Conservation (phyloP, 2,888 invertebrate species). For the Melinopterus prodromus region DNA sequence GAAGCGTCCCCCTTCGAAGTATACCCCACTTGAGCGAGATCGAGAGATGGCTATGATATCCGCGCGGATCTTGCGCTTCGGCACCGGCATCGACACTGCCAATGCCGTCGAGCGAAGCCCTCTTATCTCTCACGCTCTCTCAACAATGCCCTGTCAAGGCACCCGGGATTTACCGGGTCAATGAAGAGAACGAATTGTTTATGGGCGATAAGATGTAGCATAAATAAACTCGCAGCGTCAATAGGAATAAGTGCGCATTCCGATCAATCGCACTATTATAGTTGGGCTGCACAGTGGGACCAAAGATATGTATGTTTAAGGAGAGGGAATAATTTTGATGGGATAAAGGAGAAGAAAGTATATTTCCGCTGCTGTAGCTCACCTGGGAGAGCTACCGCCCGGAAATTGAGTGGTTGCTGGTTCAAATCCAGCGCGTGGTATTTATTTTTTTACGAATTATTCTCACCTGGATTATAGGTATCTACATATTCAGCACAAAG, state of each 20-base stretch:
- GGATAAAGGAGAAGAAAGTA: too few species aligned
- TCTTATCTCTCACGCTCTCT: background rate
- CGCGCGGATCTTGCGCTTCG: too few species aligned
- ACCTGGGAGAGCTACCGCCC: too few species aligned
- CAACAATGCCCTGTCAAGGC: background rate
- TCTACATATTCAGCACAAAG: too few species aligned
- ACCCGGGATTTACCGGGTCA: background rate
- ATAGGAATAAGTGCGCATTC: background rate
- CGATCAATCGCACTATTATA: background rate
- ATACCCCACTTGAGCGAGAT: background rate
- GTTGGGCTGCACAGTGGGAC: background rate
- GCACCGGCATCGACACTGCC: background rate
- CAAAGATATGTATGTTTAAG: background rate
- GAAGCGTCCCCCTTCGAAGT: background rate
- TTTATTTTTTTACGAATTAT: too few species aligned
- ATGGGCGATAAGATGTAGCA: background rate
- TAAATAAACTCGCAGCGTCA: background rate
- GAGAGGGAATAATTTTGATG: too few species aligned
- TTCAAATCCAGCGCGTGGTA: too few species aligned
- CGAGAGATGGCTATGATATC: background rate
- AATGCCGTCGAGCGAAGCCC: background rate
- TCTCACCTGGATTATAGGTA: too few species aligned
- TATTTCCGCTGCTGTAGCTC: too few species aligned
- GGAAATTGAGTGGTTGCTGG: too few species aligned
- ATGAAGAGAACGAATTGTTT: background rate